These are phyloP conservation scores for Zosterops pallidus DNA, from an alignment of 2,113 vertebrate genomes.

Conservation along the genomic window DNA sequence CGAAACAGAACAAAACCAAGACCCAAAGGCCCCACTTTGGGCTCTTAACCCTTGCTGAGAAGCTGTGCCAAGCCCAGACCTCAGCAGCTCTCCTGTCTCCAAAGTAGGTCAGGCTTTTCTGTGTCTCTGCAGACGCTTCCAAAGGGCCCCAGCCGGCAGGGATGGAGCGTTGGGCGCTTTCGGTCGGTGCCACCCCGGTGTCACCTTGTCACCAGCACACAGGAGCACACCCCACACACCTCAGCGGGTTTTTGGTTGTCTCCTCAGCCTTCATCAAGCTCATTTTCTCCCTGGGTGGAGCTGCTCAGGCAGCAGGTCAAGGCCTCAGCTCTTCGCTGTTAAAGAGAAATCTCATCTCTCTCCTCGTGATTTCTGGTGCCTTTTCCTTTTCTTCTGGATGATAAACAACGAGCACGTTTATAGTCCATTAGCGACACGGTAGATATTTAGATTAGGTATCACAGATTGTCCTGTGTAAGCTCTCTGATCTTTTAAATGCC, in stretches of 20 bases:
- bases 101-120: slow-evolving; percentile 52
- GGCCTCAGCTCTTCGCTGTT: background rate
- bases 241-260: background rate
- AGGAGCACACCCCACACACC: background rate
- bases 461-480: background rate
- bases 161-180: background rate
- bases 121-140: background rate
- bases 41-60: slow-evolving; percentile 8
- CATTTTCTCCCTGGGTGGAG: background rate
- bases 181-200: fast-evolving
- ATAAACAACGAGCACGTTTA: background rate
- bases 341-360: background rate
- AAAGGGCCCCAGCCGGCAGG: background rate
- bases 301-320: background rate
- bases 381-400: background rate
- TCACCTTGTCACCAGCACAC: background rate
- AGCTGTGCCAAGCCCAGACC: background rate
- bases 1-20: fast-evolving
- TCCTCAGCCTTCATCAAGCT: background rate
- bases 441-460: background rate
- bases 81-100: slow-evolving; percentile 4
- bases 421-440: background rate
- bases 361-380: background rate
- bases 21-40: background rate
- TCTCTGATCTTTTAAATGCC: background rate